Evolutionary conservation across 2,888 invertebrate species (phyloP), one percentile per base, ranked within the genome.

Genomic region (Hypercompe scribonia): DNA sequence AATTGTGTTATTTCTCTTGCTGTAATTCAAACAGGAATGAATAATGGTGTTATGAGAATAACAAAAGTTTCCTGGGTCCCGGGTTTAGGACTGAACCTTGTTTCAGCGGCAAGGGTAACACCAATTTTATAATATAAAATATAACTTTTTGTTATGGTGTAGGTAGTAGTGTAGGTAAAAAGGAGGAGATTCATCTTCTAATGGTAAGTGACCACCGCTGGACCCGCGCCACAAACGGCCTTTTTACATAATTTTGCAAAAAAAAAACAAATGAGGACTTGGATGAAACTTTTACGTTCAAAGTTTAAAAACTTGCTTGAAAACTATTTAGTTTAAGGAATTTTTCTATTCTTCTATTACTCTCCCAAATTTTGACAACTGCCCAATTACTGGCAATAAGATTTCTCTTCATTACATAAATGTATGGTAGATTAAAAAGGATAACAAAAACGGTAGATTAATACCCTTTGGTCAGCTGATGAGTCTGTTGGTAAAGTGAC

Each of bases 1-100:
- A 88, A 84, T 84, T 85, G 79, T 83, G 84, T 86, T 87, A 87
- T 87, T 85, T 85, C 85, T 84, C 82, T 80, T 78, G 81, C 81
- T 84, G 78, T 87, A 86, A 88, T 87, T 87, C 87, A 87, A 87
- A 87, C 79, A 64, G 54, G 83, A 80, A 86, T 90, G 88, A 90
- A 77, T 88, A 87, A 89, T 89, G 87, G 86, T 84, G 73, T 74
- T 78, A 75, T 68, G 50, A 70, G 80, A 80, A 85, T 80, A 84
- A 84, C 80, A 80, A 66, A 81, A 74, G 70, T 75, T 78, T 79
- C 78, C 74, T 70, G 63, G 39, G 64, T 31, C 42, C 34, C 46
- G 42, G 58, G 65, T 58, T 42, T 39, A n/a, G 61, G 28, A 64
- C 42, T 13, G 70, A 42, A 42, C 65, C 58, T 11, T n/a, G 36